Conservation (phyloP, 1,140 invertebrate species). For the Leptinotarsa texana region DNA sequence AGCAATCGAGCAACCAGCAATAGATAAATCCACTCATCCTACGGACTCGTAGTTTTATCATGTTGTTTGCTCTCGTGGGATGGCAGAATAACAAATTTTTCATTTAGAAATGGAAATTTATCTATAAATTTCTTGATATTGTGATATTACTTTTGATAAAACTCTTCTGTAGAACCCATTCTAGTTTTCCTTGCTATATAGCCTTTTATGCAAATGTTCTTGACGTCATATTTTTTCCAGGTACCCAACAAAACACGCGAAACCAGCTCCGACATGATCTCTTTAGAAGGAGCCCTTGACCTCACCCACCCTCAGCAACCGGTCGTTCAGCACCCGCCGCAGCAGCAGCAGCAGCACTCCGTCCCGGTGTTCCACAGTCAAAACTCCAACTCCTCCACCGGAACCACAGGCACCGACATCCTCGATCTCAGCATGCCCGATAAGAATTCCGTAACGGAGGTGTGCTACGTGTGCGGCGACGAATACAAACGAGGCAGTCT, state of each 20-base stretch:
- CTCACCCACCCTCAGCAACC: slow-evolving; percentile 58
- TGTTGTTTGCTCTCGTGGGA: too few relatives aligned
- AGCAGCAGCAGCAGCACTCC: slow-evolving; percentile 7
- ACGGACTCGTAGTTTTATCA: too few relatives aligned
- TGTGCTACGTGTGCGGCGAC: slow-evolving; percentile 88
- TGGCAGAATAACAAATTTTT: too few relatives aligned
- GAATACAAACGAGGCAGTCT: slow-evolving; percentile 80
- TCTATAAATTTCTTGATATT: too few relatives aligned
- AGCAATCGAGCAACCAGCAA: too few relatives aligned
- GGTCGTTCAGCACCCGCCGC: slow-evolving; percentile 21
- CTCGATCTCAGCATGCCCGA: slow-evolving; percentile 88
- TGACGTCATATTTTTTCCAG: not conserved
- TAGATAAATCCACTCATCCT: too few relatives aligned
- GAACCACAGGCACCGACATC: slow-evolving; percentile 64
- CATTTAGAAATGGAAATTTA: too few relatives aligned
- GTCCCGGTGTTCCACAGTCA: slow-evolving; percentile 49
- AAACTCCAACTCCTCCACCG: slow-evolving; percentile 53
- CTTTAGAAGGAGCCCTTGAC: slow-evolving; percentile 67
- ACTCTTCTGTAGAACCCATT: too few relatives aligned
- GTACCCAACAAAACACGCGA: not conserved
- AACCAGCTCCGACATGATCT: not conserved
- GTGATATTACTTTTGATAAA: too few relatives aligned
- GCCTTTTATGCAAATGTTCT: too few relatives aligned
- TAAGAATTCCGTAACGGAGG: slow-evolving; percentile 86
- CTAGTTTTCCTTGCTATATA: too few relatives aligned